Evolutionary conservation across 2,113 vertebrate species (phyloP), one percentile per base, ranked within the genome.

Genomic region (Hoplias malabaricus): DNA sequence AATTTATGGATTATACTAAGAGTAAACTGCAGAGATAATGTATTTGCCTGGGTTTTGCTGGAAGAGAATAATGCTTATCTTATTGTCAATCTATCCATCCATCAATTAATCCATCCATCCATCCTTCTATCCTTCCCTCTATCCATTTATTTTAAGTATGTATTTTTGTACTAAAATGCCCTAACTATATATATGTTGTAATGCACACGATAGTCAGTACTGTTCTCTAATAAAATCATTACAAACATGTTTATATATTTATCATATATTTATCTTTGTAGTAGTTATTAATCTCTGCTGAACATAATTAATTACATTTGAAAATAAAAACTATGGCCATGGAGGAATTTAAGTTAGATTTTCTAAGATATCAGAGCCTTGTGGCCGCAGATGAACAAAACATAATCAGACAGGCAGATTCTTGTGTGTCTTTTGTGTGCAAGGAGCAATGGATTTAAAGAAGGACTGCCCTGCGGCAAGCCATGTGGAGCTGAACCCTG

Each of bases 371-470:
- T 7, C 70, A 0, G 5, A 61, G 38, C 5, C 27, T 14, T 73
- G 10, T 61, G 56, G 14, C 61, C 63, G 34, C 29, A 21, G 40
- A 74, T 61, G 63, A 74, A 69, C 23, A 59, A 59, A 79, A 50
- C 21, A 11, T 46, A 74, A 62, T 23, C 38, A 74, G 71, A 80
- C 53, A 80, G 13, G 33, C 56, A 67, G 21, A 10, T 75, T 63
- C 13, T 70, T 70, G n/a, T 21, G 27, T 25, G 33, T 36, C 57
- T 21, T 70, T 80, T 75, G 33, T 80, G 57, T 66, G 33, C 25
- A 16, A 77, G 42, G 27, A 71, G 69, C 16, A 71, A 40, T 42
- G 21, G 53, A 61, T 76, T 72, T 73, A 73, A 69, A n/a, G 34
- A 69, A 31, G 50, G 21, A 48, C 68, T 59, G 69, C 74, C 38